phyloP scores from a whole-genome alignment of 2,888 invertebrate genomes.

The Drosophila buzzatii region DNA sequence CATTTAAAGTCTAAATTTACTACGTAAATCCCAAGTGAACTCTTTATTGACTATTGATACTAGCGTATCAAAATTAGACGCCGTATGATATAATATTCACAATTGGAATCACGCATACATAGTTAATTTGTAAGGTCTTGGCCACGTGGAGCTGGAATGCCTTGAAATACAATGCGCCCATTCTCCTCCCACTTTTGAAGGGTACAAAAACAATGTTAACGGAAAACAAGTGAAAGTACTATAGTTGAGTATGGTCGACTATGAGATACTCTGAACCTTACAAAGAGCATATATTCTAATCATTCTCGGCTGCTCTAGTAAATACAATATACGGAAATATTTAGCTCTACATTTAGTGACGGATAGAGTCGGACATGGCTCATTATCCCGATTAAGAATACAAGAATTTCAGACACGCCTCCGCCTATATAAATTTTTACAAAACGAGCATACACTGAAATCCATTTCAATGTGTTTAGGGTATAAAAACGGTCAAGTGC shows the following conservation, averaged over 20 bases:
- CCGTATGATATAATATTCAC: conserved; percentile 25
- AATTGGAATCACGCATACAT: conserved; percentile 1
- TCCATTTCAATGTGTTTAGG: not conserved
- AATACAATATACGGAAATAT: no score
- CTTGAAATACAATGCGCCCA: conserved; percentile 7
- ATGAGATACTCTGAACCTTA: not conserved
- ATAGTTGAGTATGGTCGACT: not conserved
- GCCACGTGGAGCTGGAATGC: conserved; percentile 19
- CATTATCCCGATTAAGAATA: no score
- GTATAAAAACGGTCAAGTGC: conserved; percentile 47
- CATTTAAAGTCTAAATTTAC: not conserved
- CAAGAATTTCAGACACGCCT: no score
- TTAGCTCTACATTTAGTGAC: no score
- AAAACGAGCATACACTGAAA: not conserved
- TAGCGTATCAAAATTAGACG: not conserved
- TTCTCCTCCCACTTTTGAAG: conserved; percentile 27
- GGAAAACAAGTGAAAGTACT: conserved; percentile 5
- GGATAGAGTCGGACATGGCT: no score
- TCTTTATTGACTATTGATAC: no score
- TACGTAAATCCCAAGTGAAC: not conserved
- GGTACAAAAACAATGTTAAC: conserved; percentile 30
- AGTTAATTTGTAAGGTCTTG: conserved; percentile 25
- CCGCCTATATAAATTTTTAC: no score
- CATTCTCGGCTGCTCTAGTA: no score
- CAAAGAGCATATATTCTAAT: no score